These are phyloP conservation scores for Musca domestica DNA, from an alignment of 1,140 invertebrate genomes.

Conservation along the genomic window DNA sequence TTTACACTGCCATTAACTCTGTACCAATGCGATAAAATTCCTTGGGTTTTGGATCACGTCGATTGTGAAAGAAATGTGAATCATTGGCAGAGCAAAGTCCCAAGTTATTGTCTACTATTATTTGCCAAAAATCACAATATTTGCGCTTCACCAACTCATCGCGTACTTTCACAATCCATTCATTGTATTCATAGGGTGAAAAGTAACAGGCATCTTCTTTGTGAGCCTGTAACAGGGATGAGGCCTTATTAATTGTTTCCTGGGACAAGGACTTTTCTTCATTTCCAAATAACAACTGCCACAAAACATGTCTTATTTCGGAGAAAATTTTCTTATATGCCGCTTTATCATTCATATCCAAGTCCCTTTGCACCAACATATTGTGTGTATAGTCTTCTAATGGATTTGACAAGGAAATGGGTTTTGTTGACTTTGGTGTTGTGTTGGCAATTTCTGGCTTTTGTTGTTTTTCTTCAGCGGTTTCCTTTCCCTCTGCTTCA, in stretches of 20 bases:
- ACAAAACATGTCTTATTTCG: constrained; percentile 35
- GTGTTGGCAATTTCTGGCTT: too few species aligned
- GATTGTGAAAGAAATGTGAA: constrained; percentile 39
- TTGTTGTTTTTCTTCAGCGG: too few species aligned
- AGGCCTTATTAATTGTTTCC: constrained; percentile 36
- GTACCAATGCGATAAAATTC: constrained; percentile 36
- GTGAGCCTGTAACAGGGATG: constrained; percentile 34
- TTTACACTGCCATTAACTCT: background rate
- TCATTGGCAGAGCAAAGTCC: constrained; percentile 43
- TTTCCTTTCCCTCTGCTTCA: background rate
- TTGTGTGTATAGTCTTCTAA: constrained; percentile 1
- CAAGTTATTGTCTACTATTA: constrained; percentile 35
- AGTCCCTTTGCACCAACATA: background rate
- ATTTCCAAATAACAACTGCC: constrained; percentile 34
- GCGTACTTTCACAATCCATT: constrained; percentile 41
- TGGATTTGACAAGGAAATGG: background rate
- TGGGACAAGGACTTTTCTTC: background rate
- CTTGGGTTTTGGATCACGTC: constrained; percentile 33
- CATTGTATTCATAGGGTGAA: constrained; percentile 37
- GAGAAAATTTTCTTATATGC: constrained; percentile 25
- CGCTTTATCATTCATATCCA: constrained; percentile 3
- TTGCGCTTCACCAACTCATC: constrained; percentile 37
- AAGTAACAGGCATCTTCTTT: constrained; percentile 42
- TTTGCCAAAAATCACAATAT: constrained; percentile 41
- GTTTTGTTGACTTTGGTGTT: background rate